Conservation (phyloP, 2,888 invertebrate genomes). For the Vanessa cardui region DNA sequence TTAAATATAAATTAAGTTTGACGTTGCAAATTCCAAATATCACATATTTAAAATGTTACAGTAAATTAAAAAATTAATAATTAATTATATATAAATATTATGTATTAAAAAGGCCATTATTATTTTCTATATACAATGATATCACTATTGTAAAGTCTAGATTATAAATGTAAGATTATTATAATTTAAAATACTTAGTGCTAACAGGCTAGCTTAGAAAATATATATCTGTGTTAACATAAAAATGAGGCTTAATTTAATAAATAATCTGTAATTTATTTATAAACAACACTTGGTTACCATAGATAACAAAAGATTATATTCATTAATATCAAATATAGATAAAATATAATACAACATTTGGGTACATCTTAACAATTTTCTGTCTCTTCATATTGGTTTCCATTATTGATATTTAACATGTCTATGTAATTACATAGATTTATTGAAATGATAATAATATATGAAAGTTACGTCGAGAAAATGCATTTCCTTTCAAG, state of each 20-base stretch:
- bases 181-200: constrained; percentile 14
- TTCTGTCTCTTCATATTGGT: no score
- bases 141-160: constrained; percentile 25
- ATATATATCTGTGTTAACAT: constrained; percentile 24
- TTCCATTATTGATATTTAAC: neutral
- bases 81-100: neutral
- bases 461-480: neutral
- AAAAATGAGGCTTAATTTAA: constrained; percentile 28
- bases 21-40: neutral
- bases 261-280: constrained; percentile 17
- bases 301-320: constrained; percentile 26
- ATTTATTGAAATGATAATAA: neutral
- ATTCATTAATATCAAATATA: constrained; percentile 15
- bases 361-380: no score
- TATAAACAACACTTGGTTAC: constrained; percentile 27
- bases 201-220: constrained; percentile 8
- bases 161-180: constrained; percentile 15
- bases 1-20: neutral
- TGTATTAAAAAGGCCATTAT: constrained; percentile 23
- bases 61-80: neutral
- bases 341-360: neutral
- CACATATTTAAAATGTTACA: constrained; percentile 2
- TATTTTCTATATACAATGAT: constrained; percentile 9
- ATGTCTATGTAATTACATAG: constrained; percentile 9
- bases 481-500: constrained; percentile 21